Evolutionary conservation across 1,140 invertebrate species (phyloP), one percentile per base, ranked within the genome.

Genomic region (Teleogryllus occipitalis): DNA sequence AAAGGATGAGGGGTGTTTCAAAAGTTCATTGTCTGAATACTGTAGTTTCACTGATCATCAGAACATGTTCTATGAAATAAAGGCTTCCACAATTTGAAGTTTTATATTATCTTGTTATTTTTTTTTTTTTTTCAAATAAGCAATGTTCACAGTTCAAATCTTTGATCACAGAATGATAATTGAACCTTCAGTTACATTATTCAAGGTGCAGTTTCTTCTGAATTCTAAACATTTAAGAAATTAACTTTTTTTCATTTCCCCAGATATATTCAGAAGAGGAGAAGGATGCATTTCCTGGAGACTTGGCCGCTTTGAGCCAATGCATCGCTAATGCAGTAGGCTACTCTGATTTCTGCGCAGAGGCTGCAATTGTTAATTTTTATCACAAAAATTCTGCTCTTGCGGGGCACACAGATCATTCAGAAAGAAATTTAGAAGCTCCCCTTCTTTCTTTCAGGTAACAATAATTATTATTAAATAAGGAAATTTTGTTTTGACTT

Each of bases 361-460:
- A 99, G 87, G 96, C 97, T 76, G 96, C 94, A 0, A 98, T 99
- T 82, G 89, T 98, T 0, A 98, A 99, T 87, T 98, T 94, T 85
- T 99, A 99, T 85, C 93, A 96, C 81, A 90, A 96, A 87, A 93
- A 96, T 83, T 97, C 96, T 0, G 96, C 94, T 47, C 86, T 98
- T 47, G 93, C 94, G 54, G 95, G 94, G 0, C 97, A 99, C 84
- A 95, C 92, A 1, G 97, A 99, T 88, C 93, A 96, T 84, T 98
- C 97, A 0, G 97, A 99, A 88, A 85, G 90, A 7, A 93, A 96
- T 87, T 85, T 92, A 47, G 86, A 90, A 27, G 95, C 96, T 14
- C 97, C 97, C 0, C 86, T 98, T 18, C 91, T 98, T 83, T 98
- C 96, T 1, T 91, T 97, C 82, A 93, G 92, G 92, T 92, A 39